phyloP scores from a whole-genome alignment of 2,797 vertebrate species.

The Pristis pectinata region DNA sequence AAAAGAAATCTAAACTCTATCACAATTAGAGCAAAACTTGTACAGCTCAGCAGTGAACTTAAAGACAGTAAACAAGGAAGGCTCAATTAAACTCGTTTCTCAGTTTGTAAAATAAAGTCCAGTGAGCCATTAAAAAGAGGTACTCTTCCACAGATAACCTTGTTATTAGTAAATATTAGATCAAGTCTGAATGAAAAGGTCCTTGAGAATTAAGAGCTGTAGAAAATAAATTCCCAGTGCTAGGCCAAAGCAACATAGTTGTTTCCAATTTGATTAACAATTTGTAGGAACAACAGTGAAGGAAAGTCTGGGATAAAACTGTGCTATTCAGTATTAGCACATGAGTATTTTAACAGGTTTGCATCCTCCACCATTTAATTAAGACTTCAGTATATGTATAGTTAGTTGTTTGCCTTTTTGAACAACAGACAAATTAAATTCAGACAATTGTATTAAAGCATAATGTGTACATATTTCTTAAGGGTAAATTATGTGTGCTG shows the following conservation, averaged over 20 bases:
- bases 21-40: background rate
- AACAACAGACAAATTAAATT: background rate
- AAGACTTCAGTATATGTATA: background rate
- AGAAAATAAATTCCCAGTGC: background rate
- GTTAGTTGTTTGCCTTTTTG: background rate
- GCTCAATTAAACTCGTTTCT: background rate
- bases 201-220: background rate
- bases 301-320: background rate
- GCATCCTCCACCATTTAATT: background rate
- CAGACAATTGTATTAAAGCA: background rate
- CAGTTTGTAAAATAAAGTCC: background rate
- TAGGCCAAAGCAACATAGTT: background rate
- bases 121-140: slow-evolving; percentile 1
- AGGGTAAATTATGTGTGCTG: background rate
- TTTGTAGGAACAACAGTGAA: background rate
- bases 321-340: background rate
- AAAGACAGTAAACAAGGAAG: background rate
- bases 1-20: background rate
- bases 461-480: background rate
- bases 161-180: background rate
- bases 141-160: background rate
- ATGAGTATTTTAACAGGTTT: background rate
- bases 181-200: slow-evolving; percentile 4
- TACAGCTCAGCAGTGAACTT: background rate
- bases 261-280: background rate